These are phyloP conservation scores for Streblospio benedicti DNA, from an alignment of 1,140 invertebrate species.

Conservation along the genomic window DNA sequence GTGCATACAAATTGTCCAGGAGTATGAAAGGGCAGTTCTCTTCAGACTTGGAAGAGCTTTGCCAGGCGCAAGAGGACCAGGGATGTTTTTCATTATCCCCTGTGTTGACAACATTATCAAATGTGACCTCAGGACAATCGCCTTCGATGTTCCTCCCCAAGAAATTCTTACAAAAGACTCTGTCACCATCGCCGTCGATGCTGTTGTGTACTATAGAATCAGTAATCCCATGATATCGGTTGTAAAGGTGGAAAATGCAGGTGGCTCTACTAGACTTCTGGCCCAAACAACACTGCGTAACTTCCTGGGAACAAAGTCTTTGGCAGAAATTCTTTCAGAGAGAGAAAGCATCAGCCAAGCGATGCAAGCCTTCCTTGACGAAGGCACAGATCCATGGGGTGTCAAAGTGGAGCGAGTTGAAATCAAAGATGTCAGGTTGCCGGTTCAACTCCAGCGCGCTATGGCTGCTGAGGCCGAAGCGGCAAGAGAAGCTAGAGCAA, in stretches of 20 bases:
- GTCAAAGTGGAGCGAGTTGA: slow-evolving; percentile 87
- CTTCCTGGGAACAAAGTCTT: slow-evolving; percentile 81
- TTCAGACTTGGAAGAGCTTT: slow-evolving; percentile 53
- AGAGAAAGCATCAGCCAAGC: slow-evolving; percentile 79
- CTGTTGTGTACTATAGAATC: slow-evolving; percentile 78
- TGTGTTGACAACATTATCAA: slow-evolving; percentile 84
- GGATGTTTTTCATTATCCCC: slow-evolving; percentile 73
- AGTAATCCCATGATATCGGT: slow-evolving; percentile 92
- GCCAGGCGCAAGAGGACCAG: slow-evolving; percentile 67
- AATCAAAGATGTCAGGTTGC: slow-evolving; percentile 85
- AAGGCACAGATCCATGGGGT: slow-evolving; percentile 86
- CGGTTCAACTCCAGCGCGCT: slow-evolving; percentile 66
- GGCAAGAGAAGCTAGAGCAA: too few species aligned
- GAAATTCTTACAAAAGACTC: slow-evolving; percentile 88
- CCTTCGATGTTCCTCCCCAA: slow-evolving; percentile 89
- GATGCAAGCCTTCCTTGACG: slow-evolving; percentile 70
- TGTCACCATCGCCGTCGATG: slow-evolving; percentile 82
- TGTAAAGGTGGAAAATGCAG: slow-evolving; percentile 90
- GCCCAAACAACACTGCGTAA: slow-evolving; percentile 62
- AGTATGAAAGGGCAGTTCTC: slow-evolving; percentile 48
- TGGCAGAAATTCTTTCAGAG: slow-evolving; percentile 82
- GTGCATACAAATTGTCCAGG: slow-evolving; percentile 32
- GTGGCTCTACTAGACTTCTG: slow-evolving; percentile 49
- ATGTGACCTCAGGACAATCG: slow-evolving; percentile 72
- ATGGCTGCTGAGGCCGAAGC: slow-evolving; percentile 44